phyloP scores from a whole-genome alignment of 2,888 invertebrate genomes.

The Lithophane semibrunnea region DNA sequence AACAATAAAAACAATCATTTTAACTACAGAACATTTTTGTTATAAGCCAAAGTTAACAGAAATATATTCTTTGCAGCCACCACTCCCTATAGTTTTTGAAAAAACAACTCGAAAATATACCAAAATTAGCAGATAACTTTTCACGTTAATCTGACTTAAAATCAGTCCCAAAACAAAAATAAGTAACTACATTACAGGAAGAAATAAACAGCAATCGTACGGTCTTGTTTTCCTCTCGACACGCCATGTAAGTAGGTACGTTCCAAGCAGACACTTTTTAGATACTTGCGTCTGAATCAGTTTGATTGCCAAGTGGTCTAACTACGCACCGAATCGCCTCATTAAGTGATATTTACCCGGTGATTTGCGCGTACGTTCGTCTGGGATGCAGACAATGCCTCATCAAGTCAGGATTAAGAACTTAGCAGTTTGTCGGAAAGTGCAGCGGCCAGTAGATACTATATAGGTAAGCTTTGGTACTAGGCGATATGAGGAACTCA shows the following conservation, averaged over 20 bases:
- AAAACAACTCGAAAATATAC: too few species aligned
- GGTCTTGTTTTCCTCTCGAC: slow-evolving; percentile 43
- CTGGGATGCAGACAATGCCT: slow-evolving; percentile 60
- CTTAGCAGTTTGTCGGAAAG: slow-evolving; percentile 43
- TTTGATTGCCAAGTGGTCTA: slow-evolving; percentile 61
- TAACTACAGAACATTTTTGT: too few species aligned
- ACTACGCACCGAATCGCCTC: slow-evolving; percentile 59
- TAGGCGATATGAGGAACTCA: background rate
- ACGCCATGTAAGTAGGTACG: background rate
- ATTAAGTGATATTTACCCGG: slow-evolving; percentile 64
- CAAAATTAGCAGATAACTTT: too few species aligned
- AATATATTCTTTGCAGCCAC: too few species aligned
- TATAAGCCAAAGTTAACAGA: too few species aligned
- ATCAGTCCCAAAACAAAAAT: background rate
- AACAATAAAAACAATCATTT: too few species aligned
- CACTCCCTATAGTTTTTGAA: too few species aligned
- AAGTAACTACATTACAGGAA: background rate
- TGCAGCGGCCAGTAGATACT: slow-evolving; percentile 2
- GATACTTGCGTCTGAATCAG: slow-evolving; percentile 54
- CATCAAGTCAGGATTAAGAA: slow-evolving; percentile 65
- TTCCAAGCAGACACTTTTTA: slow-evolving; percentile 8
- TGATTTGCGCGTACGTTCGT: slow-evolving; percentile 46
- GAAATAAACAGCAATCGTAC: slow-evolving; percentile 31
- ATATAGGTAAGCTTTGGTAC: background rate
- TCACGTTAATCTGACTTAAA: too few species aligned